Conservation (phyloP, 2,888 invertebrate species). For the Melanchra persicariae region DNA sequence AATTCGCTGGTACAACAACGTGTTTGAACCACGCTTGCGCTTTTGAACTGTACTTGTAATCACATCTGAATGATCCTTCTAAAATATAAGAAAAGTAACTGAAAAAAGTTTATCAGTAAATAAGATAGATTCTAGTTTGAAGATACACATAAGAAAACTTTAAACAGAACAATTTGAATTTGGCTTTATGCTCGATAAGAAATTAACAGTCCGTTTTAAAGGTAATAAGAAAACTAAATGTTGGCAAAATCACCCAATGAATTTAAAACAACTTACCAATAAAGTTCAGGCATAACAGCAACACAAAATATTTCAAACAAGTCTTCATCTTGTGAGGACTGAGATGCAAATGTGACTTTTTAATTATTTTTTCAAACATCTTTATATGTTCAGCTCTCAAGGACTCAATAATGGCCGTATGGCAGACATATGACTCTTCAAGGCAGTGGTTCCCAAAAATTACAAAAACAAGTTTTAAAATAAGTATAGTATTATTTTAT, state of each 20-base stretch:
- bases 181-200: background rate
- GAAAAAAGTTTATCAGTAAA: background rate
- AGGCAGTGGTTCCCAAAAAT: too few species aligned
- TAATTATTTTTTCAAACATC: too few species aligned
- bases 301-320: too few species aligned
- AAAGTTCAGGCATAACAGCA: background rate
- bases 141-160: too few species aligned
- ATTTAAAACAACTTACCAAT: background rate
- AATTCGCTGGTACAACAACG: slow-evolving; percentile 41
- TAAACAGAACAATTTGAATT: background rate
- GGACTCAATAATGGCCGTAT: too few species aligned
- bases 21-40: slow-evolving; percentile 40
- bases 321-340: too few species aligned
- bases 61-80: slow-evolving; percentile 47
- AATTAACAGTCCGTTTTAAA: background rate
- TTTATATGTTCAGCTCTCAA: too few species aligned
- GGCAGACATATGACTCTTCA: too few species aligned
- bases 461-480: too few species aligned
- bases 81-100: background rate
- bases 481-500: too few species aligned
- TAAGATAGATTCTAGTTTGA: too few species aligned
- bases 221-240: background rate
- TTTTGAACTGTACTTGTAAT: slow-evolving; percentile 39
- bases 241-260: too few species aligned
- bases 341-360: background rate